Evolutionary conservation across 2,888 invertebrate species (phyloP).

Genomic region (Rhimphoctona megacephalus): DNA sequence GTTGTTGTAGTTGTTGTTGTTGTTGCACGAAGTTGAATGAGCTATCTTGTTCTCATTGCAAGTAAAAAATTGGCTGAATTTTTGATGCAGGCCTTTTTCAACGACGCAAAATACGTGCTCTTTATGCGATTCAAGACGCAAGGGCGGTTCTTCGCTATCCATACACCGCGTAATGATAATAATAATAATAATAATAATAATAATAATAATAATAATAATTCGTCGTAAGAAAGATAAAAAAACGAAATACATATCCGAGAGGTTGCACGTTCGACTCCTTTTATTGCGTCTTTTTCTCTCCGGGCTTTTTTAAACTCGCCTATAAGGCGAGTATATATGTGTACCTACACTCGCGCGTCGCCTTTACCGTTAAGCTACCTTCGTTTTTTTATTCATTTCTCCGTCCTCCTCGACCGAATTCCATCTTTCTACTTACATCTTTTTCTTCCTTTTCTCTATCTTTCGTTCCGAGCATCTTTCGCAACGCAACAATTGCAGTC

Average conservation of each 20-base stretch:
- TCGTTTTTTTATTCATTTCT: slow-evolving; percentile 73
- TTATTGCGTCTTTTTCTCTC: slow-evolving; percentile 60
- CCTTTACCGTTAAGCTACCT: slow-evolving; percentile 81
- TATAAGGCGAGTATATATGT: no score
- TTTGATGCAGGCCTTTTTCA: slow-evolving; percentile 16
- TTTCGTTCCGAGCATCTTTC: slow-evolving; percentile 28
- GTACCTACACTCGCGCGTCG: slow-evolving; percentile 67
- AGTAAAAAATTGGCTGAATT: neutral
- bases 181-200: no score
- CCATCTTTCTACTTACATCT: slow-evolving; percentile 65
- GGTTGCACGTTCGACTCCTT: slow-evolving; percentile 50
- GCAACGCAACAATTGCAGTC: slow-evolving; percentile 98
- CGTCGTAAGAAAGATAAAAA: no score
- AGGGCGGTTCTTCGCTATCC: slow-evolving; percentile 25
- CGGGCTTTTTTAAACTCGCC: slow-evolving; percentile 71
- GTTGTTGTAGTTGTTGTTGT: neutral
- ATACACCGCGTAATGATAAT: no score
- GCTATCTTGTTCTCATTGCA: no score
- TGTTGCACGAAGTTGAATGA: no score
- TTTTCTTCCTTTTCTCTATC: slow-evolving; percentile 29
- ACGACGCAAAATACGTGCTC: slow-evolving; percentile 43
- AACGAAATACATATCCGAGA: no score
- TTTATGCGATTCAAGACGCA: slow-evolving; percentile 20
- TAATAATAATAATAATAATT: no score
- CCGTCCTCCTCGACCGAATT: slow-evolving; percentile 47